These are phyloP conservation scores for Drosophila elegans DNA, from an alignment of 1,140 invertebrate species.

Conservation along the genomic window DNA sequence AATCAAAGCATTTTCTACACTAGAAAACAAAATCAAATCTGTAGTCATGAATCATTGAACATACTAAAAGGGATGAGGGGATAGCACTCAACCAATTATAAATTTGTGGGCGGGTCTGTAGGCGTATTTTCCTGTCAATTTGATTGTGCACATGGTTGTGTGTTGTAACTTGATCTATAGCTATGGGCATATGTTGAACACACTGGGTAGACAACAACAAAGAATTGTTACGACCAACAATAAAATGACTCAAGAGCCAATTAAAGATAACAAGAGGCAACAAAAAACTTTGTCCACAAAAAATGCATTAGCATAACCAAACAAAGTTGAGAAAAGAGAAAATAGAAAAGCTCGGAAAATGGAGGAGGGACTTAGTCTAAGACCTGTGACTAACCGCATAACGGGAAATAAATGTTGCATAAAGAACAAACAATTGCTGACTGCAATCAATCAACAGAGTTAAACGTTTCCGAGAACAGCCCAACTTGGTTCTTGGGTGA, in stretches of 20 bases:
- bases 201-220: constrained; percentile 27
- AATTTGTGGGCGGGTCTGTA: constrained; percentile 33
- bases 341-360: constrained; percentile 16
- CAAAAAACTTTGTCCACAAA: constrained; percentile 29
- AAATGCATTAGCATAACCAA: constrained; percentile 72
- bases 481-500: constrained; percentile 20
- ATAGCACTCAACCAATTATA: constrained; percentile 64
- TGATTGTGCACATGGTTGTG: constrained; percentile 20
- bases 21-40: constrained; percentile 67
- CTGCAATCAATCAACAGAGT: constrained; percentile 82
- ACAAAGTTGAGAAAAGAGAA: constrained; percentile 34
- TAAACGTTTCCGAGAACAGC: constrained; percentile 69
- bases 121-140: constrained; percentile 37
- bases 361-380: constrained; percentile 6
- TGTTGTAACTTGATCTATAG: constrained; percentile 65
- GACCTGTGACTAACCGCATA: constrained; percentile 58
- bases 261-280: constrained; percentile 76
- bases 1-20: constrained; percentile 21
- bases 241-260: constrained; percentile 74
- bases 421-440: constrained; percentile 82
- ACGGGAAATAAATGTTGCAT: constrained; percentile 79
- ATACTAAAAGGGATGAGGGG: constrained; percentile 20
- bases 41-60: constrained; percentile 72
- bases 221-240: constrained; percentile 57
- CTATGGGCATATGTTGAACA: constrained; percentile 46